Conservation (phyloP, 2,113 vertebrate genomes). For the Emydocephalus ijimae region DNA sequence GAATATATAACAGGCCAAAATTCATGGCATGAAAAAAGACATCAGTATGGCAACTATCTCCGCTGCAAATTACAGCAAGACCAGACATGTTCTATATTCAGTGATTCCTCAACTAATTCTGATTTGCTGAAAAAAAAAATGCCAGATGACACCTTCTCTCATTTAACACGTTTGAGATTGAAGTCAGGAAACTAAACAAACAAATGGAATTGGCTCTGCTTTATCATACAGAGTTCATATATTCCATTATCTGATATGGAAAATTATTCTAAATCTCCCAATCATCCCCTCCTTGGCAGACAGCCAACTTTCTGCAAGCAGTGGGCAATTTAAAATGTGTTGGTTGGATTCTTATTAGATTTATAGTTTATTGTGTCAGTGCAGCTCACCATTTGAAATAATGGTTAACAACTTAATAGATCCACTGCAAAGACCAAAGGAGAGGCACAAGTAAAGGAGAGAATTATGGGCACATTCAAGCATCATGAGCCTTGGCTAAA, state of each 20-base stretch:
- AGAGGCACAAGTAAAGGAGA: constrained; percentile 26
- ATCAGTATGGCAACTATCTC: constrained; percentile 57
- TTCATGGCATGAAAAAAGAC: constrained; percentile 40
- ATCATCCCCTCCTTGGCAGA: neutral
- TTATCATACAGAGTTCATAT: constrained; percentile 23
- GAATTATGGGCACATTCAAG: neutral
- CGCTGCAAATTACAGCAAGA: constrained; percentile 60
- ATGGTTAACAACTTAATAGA: neutral
- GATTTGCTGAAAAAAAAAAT: constrained; percentile 54
- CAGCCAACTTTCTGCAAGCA: neutral
- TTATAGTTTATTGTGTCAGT: neutral
- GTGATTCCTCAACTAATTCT: constrained; percentile 53
- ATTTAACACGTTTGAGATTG: constrained; percentile 58
- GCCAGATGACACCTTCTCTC: constrained; percentile 52
- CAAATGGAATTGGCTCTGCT: constrained; percentile 49
- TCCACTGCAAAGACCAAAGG: constrained; percentile 13
- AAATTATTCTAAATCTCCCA: neutral
- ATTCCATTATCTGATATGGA: neutral
- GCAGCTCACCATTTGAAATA: neutral
- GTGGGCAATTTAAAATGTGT: neutral
- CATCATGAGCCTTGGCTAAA: neutral
- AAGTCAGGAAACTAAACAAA: constrained; percentile 59
- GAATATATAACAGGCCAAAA: constrained; percentile 37
- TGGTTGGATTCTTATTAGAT: neutral
- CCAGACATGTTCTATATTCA: constrained; percentile 55